Percentiles rank a stretch among this genome's conserved stretches.
Conservation (phyloP, 2,888 invertebrate species). For the Hermaeophaga mercurialis region DNA sequence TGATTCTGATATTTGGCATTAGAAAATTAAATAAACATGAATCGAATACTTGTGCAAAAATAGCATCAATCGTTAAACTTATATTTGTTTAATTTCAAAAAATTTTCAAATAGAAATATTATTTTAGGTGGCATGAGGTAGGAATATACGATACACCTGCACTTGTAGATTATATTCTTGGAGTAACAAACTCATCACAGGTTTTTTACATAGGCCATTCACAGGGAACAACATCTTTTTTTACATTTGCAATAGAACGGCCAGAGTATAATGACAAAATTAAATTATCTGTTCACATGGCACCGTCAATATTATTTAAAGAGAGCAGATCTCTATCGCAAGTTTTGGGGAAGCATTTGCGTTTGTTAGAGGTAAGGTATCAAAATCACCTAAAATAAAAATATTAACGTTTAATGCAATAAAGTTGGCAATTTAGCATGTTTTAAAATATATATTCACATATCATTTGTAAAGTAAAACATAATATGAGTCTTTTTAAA, state of each 20-base stretch:
- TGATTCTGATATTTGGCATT: too few species aligned
- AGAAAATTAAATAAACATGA: too few species aligned
- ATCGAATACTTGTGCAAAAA: too few species aligned
- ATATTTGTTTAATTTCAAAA: too few species aligned
- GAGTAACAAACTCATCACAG: conserved; percentile 61
- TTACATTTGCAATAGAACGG: conserved; percentile 66
- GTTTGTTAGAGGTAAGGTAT: conserved; percentile 3
- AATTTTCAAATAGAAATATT: too few species aligned
- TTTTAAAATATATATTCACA: too few species aligned
- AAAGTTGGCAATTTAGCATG: too few species aligned
- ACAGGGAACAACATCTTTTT: conserved; percentile 72
- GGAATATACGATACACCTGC: conserved; percentile 78
- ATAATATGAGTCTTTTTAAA: too few species aligned
- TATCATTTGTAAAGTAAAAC: too few species aligned
- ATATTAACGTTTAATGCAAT: too few species aligned
- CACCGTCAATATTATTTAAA: conserved; percentile 59
- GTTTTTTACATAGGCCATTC: conserved; percentile 82
- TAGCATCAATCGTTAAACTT: too few species aligned
- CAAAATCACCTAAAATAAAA: too few species aligned
- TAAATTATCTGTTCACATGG: conserved; percentile 67
- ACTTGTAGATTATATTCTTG: conserved; percentile 72
- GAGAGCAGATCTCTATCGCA: neutral
- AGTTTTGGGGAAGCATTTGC: neutral
- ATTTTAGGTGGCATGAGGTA: conserved; percentile 78
- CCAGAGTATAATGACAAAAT: conserved; percentile 71